Conservation (phyloP, 2,888 invertebrate species). For the Phania funesta region DNA sequence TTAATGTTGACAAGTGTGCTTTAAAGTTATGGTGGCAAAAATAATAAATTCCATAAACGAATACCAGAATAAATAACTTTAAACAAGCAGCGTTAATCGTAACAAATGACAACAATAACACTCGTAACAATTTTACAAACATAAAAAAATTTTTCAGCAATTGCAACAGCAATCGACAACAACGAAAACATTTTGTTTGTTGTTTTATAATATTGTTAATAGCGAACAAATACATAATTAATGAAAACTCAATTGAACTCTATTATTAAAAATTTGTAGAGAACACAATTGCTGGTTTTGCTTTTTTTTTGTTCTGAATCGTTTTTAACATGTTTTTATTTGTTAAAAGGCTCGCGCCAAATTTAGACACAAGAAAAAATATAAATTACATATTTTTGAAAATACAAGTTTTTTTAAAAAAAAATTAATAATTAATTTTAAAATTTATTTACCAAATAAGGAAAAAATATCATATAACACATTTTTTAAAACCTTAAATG, state of each 20-base stretch:
- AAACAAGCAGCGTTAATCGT: constrained; percentile 20
- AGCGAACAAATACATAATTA: constrained; percentile 35
- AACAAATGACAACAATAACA: constrained; percentile 3
- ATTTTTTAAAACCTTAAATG: neutral
- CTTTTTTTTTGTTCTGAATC: constrained; percentile 63
- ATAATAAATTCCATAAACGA: constrained; percentile 55
- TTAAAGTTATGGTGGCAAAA: constrained; percentile 66
- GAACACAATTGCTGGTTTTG: neutral
- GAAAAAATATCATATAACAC: neutral
- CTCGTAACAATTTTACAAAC: neutral
- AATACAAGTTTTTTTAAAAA: neutral
- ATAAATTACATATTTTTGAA: neutral
- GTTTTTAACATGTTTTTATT: constrained; percentile 78
- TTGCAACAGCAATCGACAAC: constrained; percentile 36
- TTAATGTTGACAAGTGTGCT: constrained; percentile 77
- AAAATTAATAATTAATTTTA: constrained; percentile 41
- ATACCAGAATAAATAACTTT: constrained; percentile 12
- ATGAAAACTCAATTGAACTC: constrained; percentile 7
- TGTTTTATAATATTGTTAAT: constrained; percentile 22
- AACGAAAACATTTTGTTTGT: constrained; percentile 15
- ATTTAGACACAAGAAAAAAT: constrained; percentile 29
- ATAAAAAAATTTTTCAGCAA: constrained; percentile 32
- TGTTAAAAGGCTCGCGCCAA: constrained; percentile 69
- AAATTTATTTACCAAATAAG: constrained; percentile 50
- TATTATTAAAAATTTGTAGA: constrained; percentile 22